Evolutionary conservation across 2,797 vertebrate species (phyloP).

Genomic region (Mallotus villosus): DNA sequence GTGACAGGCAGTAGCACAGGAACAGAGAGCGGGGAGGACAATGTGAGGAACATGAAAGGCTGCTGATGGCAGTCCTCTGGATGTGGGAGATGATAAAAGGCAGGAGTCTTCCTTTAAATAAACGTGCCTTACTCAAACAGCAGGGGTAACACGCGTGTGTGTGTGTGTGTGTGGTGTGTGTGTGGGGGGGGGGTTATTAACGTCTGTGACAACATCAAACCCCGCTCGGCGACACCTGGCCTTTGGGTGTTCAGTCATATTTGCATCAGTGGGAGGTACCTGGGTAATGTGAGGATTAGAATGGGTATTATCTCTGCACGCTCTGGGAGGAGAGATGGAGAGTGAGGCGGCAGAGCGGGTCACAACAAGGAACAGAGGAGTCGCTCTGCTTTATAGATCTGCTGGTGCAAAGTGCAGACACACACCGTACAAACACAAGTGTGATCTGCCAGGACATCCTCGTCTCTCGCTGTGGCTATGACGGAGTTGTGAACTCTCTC

Average conservation of each 20-base stretch:
- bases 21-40: constrained; percentile 56
- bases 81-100: background rate
- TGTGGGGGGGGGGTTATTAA: background rate
- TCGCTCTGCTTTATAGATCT: background rate
- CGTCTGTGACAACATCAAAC: background rate
- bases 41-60: constrained; percentile 69
- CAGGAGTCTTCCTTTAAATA: background rate
- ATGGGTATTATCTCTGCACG: no score
- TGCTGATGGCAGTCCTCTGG: constrained; percentile 44
- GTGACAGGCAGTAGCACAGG: constrained; percentile 51
- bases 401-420: background rate
- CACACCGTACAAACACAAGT: constrained; percentile 13
- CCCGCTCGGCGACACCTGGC: no score
- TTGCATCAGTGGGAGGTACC: no score
- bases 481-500: constrained; percentile 52
- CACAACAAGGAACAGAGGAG: constrained; percentile 18
- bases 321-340: no score
- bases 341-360: no score
- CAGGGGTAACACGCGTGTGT: background rate
- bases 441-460: constrained; percentile 36
- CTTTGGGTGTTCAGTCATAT: no score
- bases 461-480: constrained; percentile 49
- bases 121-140: background rate
- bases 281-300: no score
- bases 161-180: background rate